phyloP scores from a whole-genome alignment of 2,888 invertebrate genomes.

The Epinotia ramella region DNA sequence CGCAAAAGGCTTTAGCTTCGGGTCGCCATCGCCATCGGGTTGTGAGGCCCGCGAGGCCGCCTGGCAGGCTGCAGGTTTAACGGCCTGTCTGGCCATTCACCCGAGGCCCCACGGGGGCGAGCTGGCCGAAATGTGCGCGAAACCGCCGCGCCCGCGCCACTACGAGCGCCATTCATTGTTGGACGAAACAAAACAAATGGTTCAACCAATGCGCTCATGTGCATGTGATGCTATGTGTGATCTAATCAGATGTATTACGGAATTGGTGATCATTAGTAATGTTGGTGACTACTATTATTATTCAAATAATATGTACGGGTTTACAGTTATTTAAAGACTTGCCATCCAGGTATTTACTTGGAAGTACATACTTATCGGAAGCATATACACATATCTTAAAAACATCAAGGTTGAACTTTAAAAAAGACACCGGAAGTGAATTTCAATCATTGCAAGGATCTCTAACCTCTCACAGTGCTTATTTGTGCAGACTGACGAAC shows the following conservation, averaged over 20 bases:
- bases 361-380: too few species aligned
- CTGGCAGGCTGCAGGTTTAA: constrained; percentile 75
- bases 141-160: constrained; percentile 81
- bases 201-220: constrained; percentile 23
- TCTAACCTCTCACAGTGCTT: background rate
- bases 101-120: constrained; percentile 80
- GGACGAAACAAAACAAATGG: constrained; percentile 36
- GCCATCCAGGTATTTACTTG: too few species aligned
- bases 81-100: constrained; percentile 85
- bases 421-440: background rate
- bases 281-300: background rate
- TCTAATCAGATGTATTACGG: constrained; percentile 22
- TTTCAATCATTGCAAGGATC: background rate
- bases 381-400: too few species aligned
- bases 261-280: constrained; percentile 6
- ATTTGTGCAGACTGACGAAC: background rate
- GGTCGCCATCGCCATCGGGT: constrained; percentile 31
- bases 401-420: too few species aligned
- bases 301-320: too few species aligned
- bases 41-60: constrained; percentile 56
- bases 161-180: constrained; percentile 54
- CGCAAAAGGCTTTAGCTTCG: constrained; percentile 7
- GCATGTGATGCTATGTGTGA: constrained; percentile 24
- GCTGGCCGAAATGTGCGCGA: constrained; percentile 72
- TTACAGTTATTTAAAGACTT: too few species aligned